Base-by-base conservation (phyloP, 1,140 invertebrate species). In the Eubasilissa regina region DNA sequence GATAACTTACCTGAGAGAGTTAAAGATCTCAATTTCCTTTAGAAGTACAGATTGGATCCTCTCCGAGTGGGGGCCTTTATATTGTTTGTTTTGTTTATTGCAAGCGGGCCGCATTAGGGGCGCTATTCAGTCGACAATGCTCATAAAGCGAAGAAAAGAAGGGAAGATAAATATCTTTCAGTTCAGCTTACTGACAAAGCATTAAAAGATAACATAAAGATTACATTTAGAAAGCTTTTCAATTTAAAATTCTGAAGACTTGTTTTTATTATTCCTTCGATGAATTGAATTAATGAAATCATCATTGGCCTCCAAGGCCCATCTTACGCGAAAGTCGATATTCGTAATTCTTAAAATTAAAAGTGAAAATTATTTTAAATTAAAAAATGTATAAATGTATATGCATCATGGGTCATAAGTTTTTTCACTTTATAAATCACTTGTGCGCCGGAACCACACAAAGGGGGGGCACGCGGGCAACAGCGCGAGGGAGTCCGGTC, bases 11-110 rank as follows among this genome's bases (percentile, higher is more conserved):
- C 60, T n/a, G 25, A 8, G 48, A 51, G 48, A 64, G 60, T 64
- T 64, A 64, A 64, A 64, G 60, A 64, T 64, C 60, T 64, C 60
- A 64, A 64, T 64, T 43, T 64, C 60, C 19, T 17, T 64, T 64
- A 11, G 25, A 35, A 64, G 35, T 25, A 25, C 60, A 25, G 60
- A 64, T 64, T 64, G 19, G 35, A 64, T 25, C 60, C 19, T 64
- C 21, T 35, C 10, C 13, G n/a, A 25, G 35, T 64, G 60, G 35
- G n/a, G 9, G 35, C 60, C 35, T 25, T 43, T 25, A 25, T 35
- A 35, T 43, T 64, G 13, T 64, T 64, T 64, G 19, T 35, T 64
- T 64, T 64, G 60, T 64, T 64, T 64, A 64, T 64, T 64, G 21
- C 60, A 15, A 64, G 60, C 13, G 60, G 48, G 48, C n/a, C 11